phyloP scores from a whole-genome alignment of 2,888 invertebrate genomes.

The Parnassius glacialis region DNA sequence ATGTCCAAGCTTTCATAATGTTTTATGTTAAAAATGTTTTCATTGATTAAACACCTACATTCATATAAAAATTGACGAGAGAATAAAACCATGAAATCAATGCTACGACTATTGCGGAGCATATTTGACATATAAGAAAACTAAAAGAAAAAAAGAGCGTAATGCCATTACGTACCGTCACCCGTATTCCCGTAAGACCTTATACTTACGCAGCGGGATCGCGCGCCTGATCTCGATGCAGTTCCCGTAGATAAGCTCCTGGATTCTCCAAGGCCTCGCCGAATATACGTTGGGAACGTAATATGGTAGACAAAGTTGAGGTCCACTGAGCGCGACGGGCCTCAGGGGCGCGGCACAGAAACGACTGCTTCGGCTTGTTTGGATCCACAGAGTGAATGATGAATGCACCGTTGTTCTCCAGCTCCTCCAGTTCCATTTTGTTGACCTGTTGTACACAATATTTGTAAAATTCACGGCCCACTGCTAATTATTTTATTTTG shows the following conservation, averaged over 20 bases:
- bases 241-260: conserved; percentile 78
- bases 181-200: not conserved
- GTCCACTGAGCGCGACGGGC: conserved; percentile 92
- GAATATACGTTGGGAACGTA: conserved; percentile 96
- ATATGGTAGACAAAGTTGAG: conserved; percentile 89
- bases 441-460: conserved; percentile 86
- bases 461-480: too few relatives aligned
- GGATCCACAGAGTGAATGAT: conserved; percentile 88
- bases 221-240: conserved; percentile 53
- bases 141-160: not conserved
- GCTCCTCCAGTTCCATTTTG: conserved; percentile 92
- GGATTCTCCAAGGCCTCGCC: conserved; percentile 97
- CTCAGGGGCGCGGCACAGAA: conserved; percentile 88
- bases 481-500: too few relatives aligned
- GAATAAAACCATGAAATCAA: too few relatives aligned
- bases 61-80: too few relatives aligned
- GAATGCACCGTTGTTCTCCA: conserved; percentile 53
- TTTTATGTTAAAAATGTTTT: too few relatives aligned
- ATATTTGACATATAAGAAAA: too few relatives aligned
- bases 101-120: too few relatives aligned
- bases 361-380: conserved; percentile 86
- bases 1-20: too few relatives aligned
- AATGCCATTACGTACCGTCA: not conserved
- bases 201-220: conserved; percentile 66
- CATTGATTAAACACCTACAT: too few relatives aligned